Evolutionary conservation across 2,888 invertebrate species (phyloP).

Genomic region (Blomia tropicalis): DNA sequence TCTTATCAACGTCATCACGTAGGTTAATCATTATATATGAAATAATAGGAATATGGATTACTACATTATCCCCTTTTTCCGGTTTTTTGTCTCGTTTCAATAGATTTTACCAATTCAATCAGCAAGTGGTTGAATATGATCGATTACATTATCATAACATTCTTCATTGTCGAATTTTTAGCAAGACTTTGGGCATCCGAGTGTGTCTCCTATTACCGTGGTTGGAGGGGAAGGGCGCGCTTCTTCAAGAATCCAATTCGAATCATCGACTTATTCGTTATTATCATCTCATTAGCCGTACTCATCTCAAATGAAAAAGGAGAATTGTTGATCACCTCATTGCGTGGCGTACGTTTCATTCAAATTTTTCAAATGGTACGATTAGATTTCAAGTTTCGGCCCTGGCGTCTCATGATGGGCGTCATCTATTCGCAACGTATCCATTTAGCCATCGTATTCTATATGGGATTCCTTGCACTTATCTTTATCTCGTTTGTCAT

Average conservation of each 20-base stretch:
- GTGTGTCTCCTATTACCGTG: neutral
- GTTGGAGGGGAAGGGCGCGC: conserved; percentile 10
- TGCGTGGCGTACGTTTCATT: conserved; percentile 11
- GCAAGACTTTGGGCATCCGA: conserved; percentile 13
- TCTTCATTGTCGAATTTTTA: conserved; percentile 15
- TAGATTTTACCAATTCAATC: neutral
- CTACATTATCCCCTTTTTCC: neutral
- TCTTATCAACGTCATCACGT: conserved; percentile 9
- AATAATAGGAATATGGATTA: no score
- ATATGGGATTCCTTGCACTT: conserved; percentile 7
- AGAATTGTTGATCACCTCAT: conserved; percentile 1
- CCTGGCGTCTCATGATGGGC: conserved; percentile 8
- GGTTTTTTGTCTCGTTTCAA: neutral
- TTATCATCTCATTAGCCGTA: conserved; percentile 9
- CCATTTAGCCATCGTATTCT: conserved; percentile 17
- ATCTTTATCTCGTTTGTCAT: conserved; percentile 17
- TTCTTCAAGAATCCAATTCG: conserved; percentile 12
- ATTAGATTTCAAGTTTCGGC: conserved; percentile 8
- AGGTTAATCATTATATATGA: neutral
- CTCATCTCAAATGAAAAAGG: conserved; percentile 9
- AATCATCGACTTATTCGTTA: conserved; percentile 12
- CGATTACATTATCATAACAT: neutral
- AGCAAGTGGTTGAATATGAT: neutral
- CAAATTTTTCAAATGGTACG: conserved; percentile 16
- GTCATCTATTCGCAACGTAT: conserved; percentile 17